Base-by-base conservation (phyloP, 1,140 invertebrate species). In the Drosophila cardini region DNA sequence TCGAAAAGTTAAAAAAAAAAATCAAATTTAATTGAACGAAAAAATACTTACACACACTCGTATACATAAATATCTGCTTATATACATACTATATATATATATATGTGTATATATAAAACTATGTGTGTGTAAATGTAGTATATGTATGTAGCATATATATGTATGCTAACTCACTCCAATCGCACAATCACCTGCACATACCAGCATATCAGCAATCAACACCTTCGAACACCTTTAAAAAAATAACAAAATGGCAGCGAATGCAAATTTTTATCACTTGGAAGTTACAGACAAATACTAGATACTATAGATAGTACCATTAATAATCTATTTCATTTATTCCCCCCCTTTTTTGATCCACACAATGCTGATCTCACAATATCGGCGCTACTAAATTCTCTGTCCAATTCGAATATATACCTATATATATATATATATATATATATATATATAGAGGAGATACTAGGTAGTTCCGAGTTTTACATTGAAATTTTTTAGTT, bases 401-500 rank as follows among this genome's bases (percentile, higher is more conserved):
- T 26, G 21, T 26, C 21, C 0, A 26, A 26, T 26, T 26, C 21
- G 4, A 26, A 26, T 26, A 26, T 26, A 26, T 26, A 26, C n/a
- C n/a, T 26, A 26, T 0, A 26, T 26, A 26, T 2, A 3, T 26
- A 26, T 21, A 1, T 21, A 21, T n/a, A 3, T 26, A 26, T 26
- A 26, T 26, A 26, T 26, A 4, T 21, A 21, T 3, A 21, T 2
- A 26, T 3, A 26, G 21, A 45, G 36, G 4, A 40, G 8, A 52
- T 3, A 38, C 34, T 46, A 18, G 40, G 43, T 42, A 40, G 26
- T 40, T 70, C 30, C 48, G 10, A 32, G 57, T 69, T 52, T 40
- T 36, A 48, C 55, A 52, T 69, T 69, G 34, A 40, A 43, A 36
- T 52, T 36, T 43, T 43, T 42, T 53, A 15, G 30, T 55, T 71